Conservation (phyloP, 2,888 invertebrate species). For the Mesorhabditis belari region DNA sequence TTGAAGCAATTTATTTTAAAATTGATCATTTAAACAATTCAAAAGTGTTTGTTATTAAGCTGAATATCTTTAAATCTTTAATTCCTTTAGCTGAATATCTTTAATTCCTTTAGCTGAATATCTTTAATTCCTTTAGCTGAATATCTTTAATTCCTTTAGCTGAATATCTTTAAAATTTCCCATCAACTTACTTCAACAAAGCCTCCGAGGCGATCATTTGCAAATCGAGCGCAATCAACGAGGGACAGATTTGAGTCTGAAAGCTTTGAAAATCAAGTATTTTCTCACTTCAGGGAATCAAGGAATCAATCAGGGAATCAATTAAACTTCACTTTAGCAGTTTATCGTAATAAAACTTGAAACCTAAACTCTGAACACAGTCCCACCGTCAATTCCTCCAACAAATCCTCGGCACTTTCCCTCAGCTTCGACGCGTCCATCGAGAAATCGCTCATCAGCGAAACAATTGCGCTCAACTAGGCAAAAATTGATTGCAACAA, state of each 20-base stretch:
- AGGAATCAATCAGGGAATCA: background rate
- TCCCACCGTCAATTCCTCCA: conserved; percentile 13
- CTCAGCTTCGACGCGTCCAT: conserved; percentile 13
- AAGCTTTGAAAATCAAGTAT: background rate
- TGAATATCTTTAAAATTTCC: background rate
- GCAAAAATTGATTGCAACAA: background rate
- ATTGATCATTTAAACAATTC: too few relatives aligned
- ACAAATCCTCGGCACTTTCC: conserved; percentile 18
- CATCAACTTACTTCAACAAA: background rate
- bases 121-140: too few relatives aligned
- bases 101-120: too few relatives aligned
- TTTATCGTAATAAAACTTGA: background rate
- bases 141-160: too few relatives aligned
- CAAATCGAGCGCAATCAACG: conserved; percentile 12
- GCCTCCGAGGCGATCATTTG: conserved; percentile 13
- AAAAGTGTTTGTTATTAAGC: too few relatives aligned
- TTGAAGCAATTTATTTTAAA: too few relatives aligned
- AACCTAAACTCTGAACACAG: background rate
- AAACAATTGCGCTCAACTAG: conserved; percentile 16
- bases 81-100: too few relatives aligned
- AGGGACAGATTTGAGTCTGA: conserved; percentile 12
- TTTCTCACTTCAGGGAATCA: background rate
- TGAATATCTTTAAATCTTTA: too few relatives aligned
- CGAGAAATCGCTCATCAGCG: conserved; percentile 16
- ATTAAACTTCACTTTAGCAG: background rate